Percentiles rank a stretch among this genome's conserved stretches.
phyloP scores from a whole-genome alignment of 2,888 invertebrate species.

The Lumbricus terrestris region DNA sequence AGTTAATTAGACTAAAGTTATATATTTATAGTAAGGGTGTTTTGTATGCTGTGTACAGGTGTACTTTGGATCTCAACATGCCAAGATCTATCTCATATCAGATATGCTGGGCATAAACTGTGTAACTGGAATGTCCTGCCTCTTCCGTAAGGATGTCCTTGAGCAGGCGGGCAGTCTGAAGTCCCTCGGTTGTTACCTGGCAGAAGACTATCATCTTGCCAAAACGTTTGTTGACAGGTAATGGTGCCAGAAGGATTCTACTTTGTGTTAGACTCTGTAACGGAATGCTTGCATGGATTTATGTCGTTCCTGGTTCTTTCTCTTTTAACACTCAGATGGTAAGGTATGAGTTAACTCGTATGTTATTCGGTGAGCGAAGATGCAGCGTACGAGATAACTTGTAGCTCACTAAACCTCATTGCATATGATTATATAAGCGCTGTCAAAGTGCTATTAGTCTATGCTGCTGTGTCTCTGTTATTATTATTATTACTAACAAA shows the following conservation, averaged over 20 bases:
- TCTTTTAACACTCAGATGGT: too few relatives aligned
- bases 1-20: background rate
- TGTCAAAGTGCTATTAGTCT: too few relatives aligned
- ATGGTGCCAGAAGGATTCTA: conserved; percentile 30
- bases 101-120: conserved; percentile 91
- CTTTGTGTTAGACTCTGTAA: background rate
- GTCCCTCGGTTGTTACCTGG: conserved; percentile 87
- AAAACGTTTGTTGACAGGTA: conserved; percentile 75
- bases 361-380: too few relatives aligned
- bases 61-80: conserved; percentile 95
- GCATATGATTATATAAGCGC: too few relatives aligned
- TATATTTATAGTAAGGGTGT: background rate
- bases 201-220: conserved; percentile 97
- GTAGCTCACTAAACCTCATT: too few relatives aligned
- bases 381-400: too few relatives aligned
- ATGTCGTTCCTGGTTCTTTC: background rate
- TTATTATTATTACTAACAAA: too few relatives aligned
- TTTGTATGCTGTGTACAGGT: conserved; percentile 62
- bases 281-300: background rate
- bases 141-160: conserved; percentile 82
- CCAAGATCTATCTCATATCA: conserved; percentile 88
- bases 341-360: too few relatives aligned
- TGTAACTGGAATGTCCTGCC: conserved; percentile 96
- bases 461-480: too few relatives aligned
- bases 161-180: conserved; percentile 86